Conservation (phyloP, 2,113 vertebrate species). For the Struthio camelus region DNA sequence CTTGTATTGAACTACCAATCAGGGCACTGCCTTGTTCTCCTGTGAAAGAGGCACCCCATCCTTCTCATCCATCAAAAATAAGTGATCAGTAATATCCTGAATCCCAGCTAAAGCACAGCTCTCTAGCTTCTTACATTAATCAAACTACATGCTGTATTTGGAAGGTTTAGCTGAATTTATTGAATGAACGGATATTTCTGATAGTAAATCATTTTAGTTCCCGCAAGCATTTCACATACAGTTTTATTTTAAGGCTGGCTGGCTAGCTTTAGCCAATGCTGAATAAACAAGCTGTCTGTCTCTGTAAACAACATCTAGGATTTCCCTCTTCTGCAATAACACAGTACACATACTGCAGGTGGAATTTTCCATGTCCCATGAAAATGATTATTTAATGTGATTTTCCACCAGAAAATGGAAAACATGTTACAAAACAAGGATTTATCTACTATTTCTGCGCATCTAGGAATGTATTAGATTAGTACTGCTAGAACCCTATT, state of each 20-base stretch:
- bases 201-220: constrained; percentile 48
- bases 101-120: background rate
- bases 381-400: constrained; percentile 2
- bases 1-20: background rate
- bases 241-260: constrained; percentile 49
- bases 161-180: constrained; percentile 33
- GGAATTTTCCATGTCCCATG: constrained; percentile 51
- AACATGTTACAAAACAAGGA: background rate
- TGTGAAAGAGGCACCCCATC: background rate
- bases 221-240: background rate
- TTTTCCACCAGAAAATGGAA: constrained; percentile 59
- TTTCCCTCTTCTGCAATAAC: background rate
- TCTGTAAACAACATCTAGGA: constrained; percentile 38
- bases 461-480: background rate
- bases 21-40: background rate
- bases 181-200: constrained; percentile 24
- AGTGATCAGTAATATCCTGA: constrained; percentile 15
- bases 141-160: constrained; percentile 6
- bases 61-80: constrained; percentile 6
- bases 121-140: constrained; percentile 29
- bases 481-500: background rate
- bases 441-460: background rate
- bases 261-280: constrained; percentile 11
- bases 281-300: constrained; percentile 54
- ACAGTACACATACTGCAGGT: background rate